phyloP scores from a whole-genome alignment of 37 sponge, comb jelly and placozoan genomes.

The Beroe ovata region DNA sequence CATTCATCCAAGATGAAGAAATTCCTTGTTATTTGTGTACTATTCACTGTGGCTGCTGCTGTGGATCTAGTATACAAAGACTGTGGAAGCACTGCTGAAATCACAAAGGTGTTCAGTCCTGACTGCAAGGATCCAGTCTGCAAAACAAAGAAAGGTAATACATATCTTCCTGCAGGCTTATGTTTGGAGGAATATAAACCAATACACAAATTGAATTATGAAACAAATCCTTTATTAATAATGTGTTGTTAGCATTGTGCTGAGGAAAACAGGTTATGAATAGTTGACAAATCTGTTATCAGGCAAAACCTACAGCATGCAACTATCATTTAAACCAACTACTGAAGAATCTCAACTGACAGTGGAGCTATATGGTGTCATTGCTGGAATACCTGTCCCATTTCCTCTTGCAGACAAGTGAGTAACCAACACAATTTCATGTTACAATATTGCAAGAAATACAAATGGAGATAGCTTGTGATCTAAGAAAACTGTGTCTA shows the following conservation, averaged over 20 bases:
- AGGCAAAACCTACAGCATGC: slow-evolving; percentile 10
- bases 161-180: neutral
- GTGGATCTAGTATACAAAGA: slow-evolving; percentile 32
- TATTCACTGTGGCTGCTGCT: too few species aligned
- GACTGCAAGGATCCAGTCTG: slow-evolving; percentile 24
- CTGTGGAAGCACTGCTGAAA: neutral
- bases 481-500: neutral
- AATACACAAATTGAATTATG: too few species aligned
- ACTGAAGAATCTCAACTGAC: neutral
- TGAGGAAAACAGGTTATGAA: too few species aligned
- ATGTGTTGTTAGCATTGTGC: too few species aligned
- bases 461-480: too few species aligned
- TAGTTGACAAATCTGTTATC: too few species aligned
- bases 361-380: neutral
- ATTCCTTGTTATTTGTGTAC: too few species aligned
- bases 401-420: slow-evolving; percentile 22
- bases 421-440: neutral
- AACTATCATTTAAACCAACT: neutral
- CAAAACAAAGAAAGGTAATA: slow-evolving; percentile 45
- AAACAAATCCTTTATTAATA: too few species aligned
- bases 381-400: slow-evolving; percentile 27
- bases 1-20: too few species aligned
- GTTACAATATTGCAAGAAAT: too few species aligned
- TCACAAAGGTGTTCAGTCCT: neutral
- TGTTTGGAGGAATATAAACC: too few species aligned